Conservation (phyloP, 2,888 invertebrate genomes). For the Sarcophaga caerulescens region DNA sequence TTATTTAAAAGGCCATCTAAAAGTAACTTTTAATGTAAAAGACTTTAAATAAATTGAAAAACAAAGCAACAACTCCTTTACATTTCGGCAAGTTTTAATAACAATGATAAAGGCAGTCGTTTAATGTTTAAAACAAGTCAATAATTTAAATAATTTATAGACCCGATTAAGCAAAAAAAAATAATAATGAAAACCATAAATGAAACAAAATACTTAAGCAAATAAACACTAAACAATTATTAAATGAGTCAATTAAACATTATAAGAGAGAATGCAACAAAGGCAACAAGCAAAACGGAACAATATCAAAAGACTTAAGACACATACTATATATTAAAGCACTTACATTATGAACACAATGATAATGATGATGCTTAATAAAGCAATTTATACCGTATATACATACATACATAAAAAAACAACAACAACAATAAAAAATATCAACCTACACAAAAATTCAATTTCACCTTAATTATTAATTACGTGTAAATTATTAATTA, state of each 20-base stretch:
- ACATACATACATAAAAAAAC: constrained; percentile 10
- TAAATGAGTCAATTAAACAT: constrained; percentile 24
- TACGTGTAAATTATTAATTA: constrained; percentile 66
- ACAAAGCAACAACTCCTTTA: too few relatives aligned
- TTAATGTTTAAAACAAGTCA: neutral
- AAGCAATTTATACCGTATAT: constrained; percentile 52
- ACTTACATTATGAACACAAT: neutral
- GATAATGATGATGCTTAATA: constrained; percentile 16
- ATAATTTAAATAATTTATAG: constrained; percentile 50
- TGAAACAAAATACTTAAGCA: constrained; percentile 47
- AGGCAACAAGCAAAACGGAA: neutral
- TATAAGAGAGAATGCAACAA: neutral
- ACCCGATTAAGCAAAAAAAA: constrained; percentile 7
- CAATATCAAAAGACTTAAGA: constrained; percentile 60
- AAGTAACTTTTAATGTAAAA: too few relatives aligned
- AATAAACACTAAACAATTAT: constrained; percentile 30
- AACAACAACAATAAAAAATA: constrained; percentile 11
- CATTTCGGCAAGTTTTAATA: too few relatives aligned
- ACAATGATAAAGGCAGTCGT: neutral
- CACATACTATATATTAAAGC: constrained; percentile 41
- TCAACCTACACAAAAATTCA: constrained; percentile 62
- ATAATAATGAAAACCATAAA: constrained; percentile 22
- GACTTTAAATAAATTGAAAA: too few relatives aligned
- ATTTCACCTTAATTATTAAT: constrained; percentile 66
- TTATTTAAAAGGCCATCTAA: too few relatives aligned